These are phyloP conservation scores for Eulemur albifrons DNA, from an alignment of 2,797 vertebrate genomes.

Conservation along the genomic window DNA sequence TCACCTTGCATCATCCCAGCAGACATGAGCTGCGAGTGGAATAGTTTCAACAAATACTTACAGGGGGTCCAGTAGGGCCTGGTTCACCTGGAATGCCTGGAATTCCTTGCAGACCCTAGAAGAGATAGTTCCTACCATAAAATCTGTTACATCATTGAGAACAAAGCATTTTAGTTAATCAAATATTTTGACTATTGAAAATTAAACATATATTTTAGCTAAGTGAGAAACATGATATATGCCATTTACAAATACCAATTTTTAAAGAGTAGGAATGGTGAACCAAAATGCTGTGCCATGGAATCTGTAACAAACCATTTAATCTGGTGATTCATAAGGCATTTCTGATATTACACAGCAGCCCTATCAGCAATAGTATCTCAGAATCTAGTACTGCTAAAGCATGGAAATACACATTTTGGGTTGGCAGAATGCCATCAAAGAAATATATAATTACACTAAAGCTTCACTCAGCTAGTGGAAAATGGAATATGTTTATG, in stretches of 20 bases:
- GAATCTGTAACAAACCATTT: not conserved
- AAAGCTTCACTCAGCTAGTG: not conserved
- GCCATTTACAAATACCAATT: not conserved
- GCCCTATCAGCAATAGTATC: not conserved
- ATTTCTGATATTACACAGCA: not conserved
- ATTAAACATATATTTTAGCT: not conserved
- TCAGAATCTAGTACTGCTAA: not conserved
- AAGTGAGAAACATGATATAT: not conserved
- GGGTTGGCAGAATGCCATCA: not conserved
- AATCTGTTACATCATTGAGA: not conserved
- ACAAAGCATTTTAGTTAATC: not conserved
- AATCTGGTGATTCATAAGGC: not conserved
- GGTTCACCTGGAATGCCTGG: conserved; percentile 90
- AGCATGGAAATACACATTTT: not conserved
- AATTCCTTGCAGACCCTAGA: conserved; percentile 91
- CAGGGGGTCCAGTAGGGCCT: conserved; percentile 90
- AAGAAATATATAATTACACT: not conserved
- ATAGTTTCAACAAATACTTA: conserved; percentile 81
- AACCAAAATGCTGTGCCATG: not conserved
- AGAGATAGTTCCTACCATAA: conserved; percentile 52
- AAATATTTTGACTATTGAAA: conserved; percentile 10
- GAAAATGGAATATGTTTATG: not conserved
- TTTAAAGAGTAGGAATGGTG: not conserved
- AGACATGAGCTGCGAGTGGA: not conserved
- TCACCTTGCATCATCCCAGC: not conserved